Base-by-base conservation (phyloP, 1,140 invertebrate genomes). In the Gryllus bimaculatus region DNA sequence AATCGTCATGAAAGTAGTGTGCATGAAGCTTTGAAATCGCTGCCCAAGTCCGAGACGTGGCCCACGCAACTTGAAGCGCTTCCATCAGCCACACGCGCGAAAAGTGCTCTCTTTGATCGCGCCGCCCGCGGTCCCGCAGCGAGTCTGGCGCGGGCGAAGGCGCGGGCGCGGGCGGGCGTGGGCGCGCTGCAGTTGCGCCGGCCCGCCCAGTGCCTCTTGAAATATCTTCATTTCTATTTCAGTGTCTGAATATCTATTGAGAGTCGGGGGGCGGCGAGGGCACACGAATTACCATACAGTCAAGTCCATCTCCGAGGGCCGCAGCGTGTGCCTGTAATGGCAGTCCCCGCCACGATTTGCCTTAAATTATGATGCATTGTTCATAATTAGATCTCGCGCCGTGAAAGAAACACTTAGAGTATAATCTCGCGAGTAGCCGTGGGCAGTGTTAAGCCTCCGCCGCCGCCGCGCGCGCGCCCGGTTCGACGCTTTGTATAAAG, bases 361-460 rank as follows among this genome's bases (percentile, higher is more conserved):
- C 76, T 47, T 47, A 77, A 77, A 77, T 77, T 77, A 77, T 77
- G 76, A 77, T 48, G 76, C 76, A 77, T 77, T 77, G 76, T 77
- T 77, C 76, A 7, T 77, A 77, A 77, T 47, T 49, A 48, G 21
- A 77, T 48, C 76, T 77, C 76, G 8, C 76, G 12, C 76, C 76
- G 8, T 20, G 76, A 77, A 77, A 77, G 39, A 76, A 76, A 76
- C 47, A 48, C 75, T 48, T 76, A 47, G 15, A 77, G 15, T 48
- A 77, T 49, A 48, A 77, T 48, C 76, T 15, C 39, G 76, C 13
- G 47, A n/a, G 75, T 47, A 13, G 21, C 21, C 39, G 39, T 13
- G 76, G 21, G 75, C 26, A 75, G n/a, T 2, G n/a, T 4, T 75
- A 13, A 21, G 74, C 26, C n/a, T 13, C n/a, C 66, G 66, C 21